phyloP scores from a whole-genome alignment of 2,888 invertebrate genomes.

The Brachyptera risi region DNA sequence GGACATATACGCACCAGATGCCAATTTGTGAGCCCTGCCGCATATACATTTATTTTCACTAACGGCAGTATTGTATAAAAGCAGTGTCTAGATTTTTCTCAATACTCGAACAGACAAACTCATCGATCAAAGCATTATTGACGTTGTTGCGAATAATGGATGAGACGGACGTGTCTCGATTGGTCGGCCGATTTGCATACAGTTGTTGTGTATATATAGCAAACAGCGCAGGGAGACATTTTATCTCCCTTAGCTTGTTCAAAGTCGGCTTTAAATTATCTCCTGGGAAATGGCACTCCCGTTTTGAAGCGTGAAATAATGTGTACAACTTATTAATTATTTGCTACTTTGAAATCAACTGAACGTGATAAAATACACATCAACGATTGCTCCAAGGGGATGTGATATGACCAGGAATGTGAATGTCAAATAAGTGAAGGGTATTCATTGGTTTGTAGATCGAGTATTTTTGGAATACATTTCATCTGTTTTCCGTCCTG shows the following conservation, averaged over 20 bases:
- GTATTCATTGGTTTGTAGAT: no score
- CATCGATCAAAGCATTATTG: constrained; percentile 21
- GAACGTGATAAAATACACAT: neutral
- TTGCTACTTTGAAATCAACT: constrained; percentile 6
- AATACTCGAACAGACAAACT: neutral
- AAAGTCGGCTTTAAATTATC: constrained; percentile 23
- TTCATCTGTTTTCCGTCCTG: no score
- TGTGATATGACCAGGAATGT: no score
- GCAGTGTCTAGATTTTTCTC: neutral
- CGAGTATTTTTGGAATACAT: no score
- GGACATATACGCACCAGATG: no score
- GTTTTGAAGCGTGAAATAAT: constrained; percentile 18
- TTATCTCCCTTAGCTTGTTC: constrained; percentile 13
- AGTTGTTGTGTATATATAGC: neutral
- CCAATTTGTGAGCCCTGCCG: no score
- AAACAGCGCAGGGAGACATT: neutral
- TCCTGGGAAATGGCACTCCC: constrained; percentile 1
- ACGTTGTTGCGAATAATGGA: constrained; percentile 15
- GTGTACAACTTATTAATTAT: constrained; percentile 25
- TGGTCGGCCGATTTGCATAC: constrained; percentile 9
- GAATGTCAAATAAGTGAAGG: no score
- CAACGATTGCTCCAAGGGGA: neutral
- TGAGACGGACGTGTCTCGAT: constrained; percentile 9
- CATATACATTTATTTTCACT: no score
- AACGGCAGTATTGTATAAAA: no score